Evolutionary conservation across 1,140 invertebrate genomes (phyloP).

Genomic region (Aphis gossypii): DNA sequence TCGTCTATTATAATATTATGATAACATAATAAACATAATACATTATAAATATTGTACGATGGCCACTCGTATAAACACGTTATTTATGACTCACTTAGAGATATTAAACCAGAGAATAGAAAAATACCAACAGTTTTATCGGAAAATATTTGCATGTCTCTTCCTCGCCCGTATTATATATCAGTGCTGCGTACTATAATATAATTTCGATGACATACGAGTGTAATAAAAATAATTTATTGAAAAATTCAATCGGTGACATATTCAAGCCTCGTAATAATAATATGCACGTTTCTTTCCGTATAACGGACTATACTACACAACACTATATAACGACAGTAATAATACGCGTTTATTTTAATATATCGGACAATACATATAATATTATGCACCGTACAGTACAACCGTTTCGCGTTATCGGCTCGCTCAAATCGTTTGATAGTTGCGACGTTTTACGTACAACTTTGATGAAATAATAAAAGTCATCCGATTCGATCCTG

Average conservation of each 20-base stretch:
- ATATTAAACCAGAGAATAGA: not conserved
- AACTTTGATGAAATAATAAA: not conserved
- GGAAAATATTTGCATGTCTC: not conserved
- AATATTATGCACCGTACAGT: not conserved
- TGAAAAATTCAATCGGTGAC: not conserved
- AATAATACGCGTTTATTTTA: not conserved
- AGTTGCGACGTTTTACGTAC: not conserved
- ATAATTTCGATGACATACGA: not conserved
- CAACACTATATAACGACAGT: no score
- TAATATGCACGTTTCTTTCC: not conserved
- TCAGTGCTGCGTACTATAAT: not conserved
- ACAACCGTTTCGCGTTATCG: not conserved
- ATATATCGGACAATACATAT: not conserved
- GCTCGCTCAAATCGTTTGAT: not conserved
- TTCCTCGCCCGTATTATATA: not conserved
- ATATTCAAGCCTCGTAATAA: no score
- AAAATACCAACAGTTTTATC: not conserved
- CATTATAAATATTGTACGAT: not conserved
- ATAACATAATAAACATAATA: not conserved
- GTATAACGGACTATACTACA: not conserved
- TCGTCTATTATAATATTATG: not conserved
- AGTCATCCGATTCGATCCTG: not conserved
- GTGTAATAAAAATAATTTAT: not conserved
- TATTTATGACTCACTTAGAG: conserved; percentile 17
- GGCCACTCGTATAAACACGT: not conserved